Evolutionary conservation across 2,113 vertebrate species (phyloP).

Genomic region (Danionella cerebrum): DNA sequence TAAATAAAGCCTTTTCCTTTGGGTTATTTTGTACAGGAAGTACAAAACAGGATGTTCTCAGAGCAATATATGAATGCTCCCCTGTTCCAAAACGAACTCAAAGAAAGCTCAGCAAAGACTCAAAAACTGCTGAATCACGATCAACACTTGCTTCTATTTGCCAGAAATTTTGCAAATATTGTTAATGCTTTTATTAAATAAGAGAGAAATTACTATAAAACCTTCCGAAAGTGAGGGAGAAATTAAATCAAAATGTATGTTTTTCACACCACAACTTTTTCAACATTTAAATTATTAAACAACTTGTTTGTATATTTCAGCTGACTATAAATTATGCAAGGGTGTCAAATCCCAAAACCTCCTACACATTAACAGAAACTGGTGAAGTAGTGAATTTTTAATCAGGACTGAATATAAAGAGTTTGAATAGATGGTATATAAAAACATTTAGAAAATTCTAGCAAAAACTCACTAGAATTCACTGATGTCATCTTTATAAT

Average conservation of each 20-base stretch:
- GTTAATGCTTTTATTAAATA: neutral
- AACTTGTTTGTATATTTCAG: neutral
- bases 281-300: slow-evolving; percentile 7
- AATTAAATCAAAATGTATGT: neutral
- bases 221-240: neutral
- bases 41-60: neutral
- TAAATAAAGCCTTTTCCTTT: neutral
- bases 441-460: too few species aligned
- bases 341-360: neutral
- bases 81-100: neutral
- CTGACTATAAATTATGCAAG: slow-evolving; percentile 5
- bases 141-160: neutral
- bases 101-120: neutral
- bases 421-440: too few species aligned
- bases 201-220: neutral
- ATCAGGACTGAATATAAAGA: too few species aligned
- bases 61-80: neutral
- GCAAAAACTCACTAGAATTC: too few species aligned
- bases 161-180: neutral
- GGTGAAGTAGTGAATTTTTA: neutral
- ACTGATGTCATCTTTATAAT: too few species aligned
- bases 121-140: neutral
- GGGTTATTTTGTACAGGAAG: neutral
- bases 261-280: neutral
- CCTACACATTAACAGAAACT: neutral